Conservation (phyloP, 2,113 vertebrate genomes). For the Leiothrix lutea region DNA sequence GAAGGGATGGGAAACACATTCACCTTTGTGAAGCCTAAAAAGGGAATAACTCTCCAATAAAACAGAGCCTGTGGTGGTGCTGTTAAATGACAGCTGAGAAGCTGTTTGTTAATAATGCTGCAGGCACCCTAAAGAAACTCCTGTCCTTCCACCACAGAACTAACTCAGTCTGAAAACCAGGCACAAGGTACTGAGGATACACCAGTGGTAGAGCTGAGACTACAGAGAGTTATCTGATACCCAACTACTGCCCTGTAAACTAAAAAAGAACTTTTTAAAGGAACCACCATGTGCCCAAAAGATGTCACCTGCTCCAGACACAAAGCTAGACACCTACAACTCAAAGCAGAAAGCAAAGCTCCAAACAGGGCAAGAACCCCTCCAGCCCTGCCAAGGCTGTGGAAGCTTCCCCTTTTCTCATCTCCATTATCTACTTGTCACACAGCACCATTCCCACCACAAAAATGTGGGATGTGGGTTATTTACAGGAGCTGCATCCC, state of each 20-base stretch:
- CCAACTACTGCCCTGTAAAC: not conserved
- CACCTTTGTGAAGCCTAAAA: not conserved
- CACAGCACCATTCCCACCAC: not conserved
- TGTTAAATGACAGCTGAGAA: not conserved
- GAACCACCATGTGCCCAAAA: fast-evolving
- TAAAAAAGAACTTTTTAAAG: not conserved
- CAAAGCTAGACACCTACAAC: not conserved
- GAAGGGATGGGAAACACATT: not conserved
- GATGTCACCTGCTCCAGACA: not conserved
- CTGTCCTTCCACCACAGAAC: not conserved
- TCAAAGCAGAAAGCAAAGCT: not conserved
- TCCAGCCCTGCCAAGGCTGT: not conserved
- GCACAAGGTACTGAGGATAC: not conserved
- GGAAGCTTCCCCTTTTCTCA: not conserved
- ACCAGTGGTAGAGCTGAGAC: not conserved
- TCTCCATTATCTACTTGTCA: not conserved
- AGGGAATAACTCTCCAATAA: not conserved
- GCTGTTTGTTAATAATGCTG: not conserved
- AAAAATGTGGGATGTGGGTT: not conserved
- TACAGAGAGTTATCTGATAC: not conserved
- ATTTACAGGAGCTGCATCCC: not conserved
- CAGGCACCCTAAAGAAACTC: not conserved
- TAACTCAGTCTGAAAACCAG: not conserved
- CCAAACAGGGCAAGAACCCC: not conserved
- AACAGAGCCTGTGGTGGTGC: not conserved